phyloP scores from a whole-genome alignment of 2,888 invertebrate species.

The Xestia sexstrigata region DNA sequence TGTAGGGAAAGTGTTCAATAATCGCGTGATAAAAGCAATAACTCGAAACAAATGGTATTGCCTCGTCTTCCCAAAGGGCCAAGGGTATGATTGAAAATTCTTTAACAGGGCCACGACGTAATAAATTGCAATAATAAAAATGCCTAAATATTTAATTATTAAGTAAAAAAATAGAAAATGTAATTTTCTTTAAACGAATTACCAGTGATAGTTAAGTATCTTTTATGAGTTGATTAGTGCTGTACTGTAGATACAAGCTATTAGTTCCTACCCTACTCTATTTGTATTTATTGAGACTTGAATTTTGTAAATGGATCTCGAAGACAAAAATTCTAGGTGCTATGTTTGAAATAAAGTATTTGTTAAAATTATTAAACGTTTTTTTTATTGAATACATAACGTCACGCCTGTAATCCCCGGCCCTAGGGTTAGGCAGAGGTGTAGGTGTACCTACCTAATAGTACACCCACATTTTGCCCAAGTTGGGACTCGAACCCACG shows the following conservation, averaged over 20 bases:
- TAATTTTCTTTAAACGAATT: constrained; percentile 48
- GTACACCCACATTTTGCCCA: too few relatives aligned
- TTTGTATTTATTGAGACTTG: constrained; percentile 71
- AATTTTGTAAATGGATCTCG: constrained; percentile 82
- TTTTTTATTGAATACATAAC: constrained; percentile 25
- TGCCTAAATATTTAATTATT: constrained; percentile 25
- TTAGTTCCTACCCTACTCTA: constrained; percentile 73
- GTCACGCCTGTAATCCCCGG: too few relatives aligned
- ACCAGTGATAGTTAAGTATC: constrained; percentile 50
- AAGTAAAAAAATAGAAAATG: constrained; percentile 32
- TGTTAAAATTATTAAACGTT: constrained; percentile 71
- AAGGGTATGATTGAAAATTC: constrained; percentile 3
- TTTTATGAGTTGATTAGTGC: constrained; percentile 20
- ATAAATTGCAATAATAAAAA: constrained; percentile 34
- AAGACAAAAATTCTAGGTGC: constrained; percentile 87
- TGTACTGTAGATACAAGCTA: constrained; percentile 64
- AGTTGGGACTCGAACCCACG: too few relatives aligned
- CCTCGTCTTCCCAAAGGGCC: constrained; percentile 23
- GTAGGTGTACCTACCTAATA: too few relatives aligned
- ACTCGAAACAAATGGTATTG: background rate
- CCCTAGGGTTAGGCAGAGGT: too few relatives aligned
- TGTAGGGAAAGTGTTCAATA: background rate
- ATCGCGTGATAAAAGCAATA: constrained; percentile 23
- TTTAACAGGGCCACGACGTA: background rate
- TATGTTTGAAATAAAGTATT: constrained; percentile 84